Base-by-base conservation (phyloP, 2,797 vertebrate genomes). In the Spizella passerina region DNA sequence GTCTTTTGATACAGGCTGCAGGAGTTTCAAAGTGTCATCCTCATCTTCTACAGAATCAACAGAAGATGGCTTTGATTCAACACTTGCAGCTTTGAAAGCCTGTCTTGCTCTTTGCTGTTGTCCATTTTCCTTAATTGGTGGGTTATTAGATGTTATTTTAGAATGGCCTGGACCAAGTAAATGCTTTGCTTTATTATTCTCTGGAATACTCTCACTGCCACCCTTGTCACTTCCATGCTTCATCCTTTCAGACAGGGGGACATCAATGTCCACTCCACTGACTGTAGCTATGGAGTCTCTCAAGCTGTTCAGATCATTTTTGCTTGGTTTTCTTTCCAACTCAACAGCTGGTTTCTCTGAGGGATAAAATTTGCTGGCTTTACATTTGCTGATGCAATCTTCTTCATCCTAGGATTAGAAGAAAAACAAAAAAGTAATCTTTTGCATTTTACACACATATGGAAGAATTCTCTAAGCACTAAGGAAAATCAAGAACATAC, bases 251-350 rank as follows among this genome's bases (percentile, higher is more conserved):
- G 77, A 76, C 43, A 93, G 93, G 34, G 97, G 94, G 68, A 99
- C 89, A 95, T 98, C 98, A 95, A 99, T 97, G 90, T 98, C 95
- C 82, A 99, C 98, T 69, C 97, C 98, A 96, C 98, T 99, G 92
- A 99, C n/a, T 7, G 99, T 99, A 89, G 98, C 98, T 95, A 99
- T 41, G 72, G 98, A 98, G 24, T 80, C 96, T 41, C 80, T 72
- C 63, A 97, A 86, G 78, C 75, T 97, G 95, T 95, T 97, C 56
- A 98, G 71, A 79, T 84, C 69, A 43, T 97, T 97, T 53, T 95
- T 97, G 79, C 81, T 77, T 73, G 26, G 20, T 47, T 87, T 94
- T 86, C 65, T 93, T 95, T 97, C 93, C 88, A 85, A 15, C 24
- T 92, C 93, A 82, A 79, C 66, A 52, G 93, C 68, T 81, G 93